These are phyloP conservation scores for Lepidonotus clava DNA, from an alignment of 2,888 invertebrate species.

Conservation along the genomic window DNA sequence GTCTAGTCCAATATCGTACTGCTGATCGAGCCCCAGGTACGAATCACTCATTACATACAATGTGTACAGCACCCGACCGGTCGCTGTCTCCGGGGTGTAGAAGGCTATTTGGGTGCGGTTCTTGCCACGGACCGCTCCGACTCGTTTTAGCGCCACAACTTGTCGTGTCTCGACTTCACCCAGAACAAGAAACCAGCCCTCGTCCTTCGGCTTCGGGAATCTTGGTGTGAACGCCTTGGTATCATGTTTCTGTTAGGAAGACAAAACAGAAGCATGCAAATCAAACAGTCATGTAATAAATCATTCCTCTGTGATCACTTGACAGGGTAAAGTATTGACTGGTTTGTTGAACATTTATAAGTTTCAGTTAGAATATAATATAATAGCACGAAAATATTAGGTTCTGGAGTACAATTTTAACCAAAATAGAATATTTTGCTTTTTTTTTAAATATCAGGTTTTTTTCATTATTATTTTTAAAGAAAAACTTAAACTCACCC, in stretches of 20 bases:
- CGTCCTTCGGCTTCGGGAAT: slow-evolving; percentile 96
- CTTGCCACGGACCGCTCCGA: slow-evolving; percentile 78
- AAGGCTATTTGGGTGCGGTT: slow-evolving; percentile 83
- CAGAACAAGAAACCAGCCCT: slow-evolving; percentile 95
- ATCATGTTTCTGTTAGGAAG: slow-evolving; percentile 70
- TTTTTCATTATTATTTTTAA: neutral
- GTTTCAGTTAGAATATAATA: too few species aligned
- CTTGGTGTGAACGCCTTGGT: slow-evolving; percentile 88
- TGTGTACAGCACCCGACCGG: slow-evolving; percentile 87
- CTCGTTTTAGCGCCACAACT: slow-evolving; percentile 90
- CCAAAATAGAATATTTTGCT: too few species aligned
- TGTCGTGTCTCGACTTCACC: slow-evolving; percentile 88
- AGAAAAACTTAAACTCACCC: slow-evolving; percentile 66
- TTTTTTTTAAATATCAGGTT: too few species aligned
- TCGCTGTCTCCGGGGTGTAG: slow-evolving; percentile 83
- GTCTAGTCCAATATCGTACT: slow-evolving; percentile 84
- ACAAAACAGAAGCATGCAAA: neutral
- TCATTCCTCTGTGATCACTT: too few species aligned
- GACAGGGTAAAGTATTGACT: too few species aligned
- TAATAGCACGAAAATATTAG: too few species aligned
- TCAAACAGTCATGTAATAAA: too few species aligned
- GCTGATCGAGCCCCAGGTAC: slow-evolving; percentile 96
- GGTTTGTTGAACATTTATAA: too few species aligned
- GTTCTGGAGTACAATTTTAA: too few species aligned
- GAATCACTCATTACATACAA: slow-evolving; percentile 94